A percentile compares a stretch with the other conserved stretches of the same genome.
Evolutionary conservation across 2,888 invertebrate genomes (phyloP).

Genomic region (Cheilosia vulpina): DNA sequence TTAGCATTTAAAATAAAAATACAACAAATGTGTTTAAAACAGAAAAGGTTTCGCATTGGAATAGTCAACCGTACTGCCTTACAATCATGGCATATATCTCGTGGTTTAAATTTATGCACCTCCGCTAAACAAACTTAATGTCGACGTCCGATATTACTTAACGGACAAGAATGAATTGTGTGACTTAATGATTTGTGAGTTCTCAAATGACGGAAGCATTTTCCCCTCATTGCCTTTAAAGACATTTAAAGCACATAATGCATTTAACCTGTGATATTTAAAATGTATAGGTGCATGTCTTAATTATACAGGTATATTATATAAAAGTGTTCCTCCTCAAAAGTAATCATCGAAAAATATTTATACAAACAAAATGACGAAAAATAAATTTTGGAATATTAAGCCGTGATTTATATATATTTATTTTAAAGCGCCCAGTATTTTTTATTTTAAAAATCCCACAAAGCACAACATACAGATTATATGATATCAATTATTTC

Average conservation of each 20-base stretch:
- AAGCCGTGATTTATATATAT: not conserved
- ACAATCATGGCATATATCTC: constrained; percentile 24
- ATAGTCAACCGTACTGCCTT: constrained; percentile 52
- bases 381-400: not conserved
- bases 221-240: no score
- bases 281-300: no score
- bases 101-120: constrained; percentile 26
- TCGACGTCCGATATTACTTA: constrained; percentile 7
- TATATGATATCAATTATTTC: constrained; percentile 72
- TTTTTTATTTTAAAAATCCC: constrained; percentile 25
- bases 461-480: constrained; percentile 36
- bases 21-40: not conserved
- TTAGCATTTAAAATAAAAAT: not conserved
- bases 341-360: not conserved
- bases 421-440: constrained; percentile 15
- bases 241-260: no score
- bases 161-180: constrained; percentile 32
- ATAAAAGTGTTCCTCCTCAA: not conserved
- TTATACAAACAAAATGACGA: not conserved
- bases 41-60: constrained; percentile 12
- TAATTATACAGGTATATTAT: no score
- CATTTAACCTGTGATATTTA: no score
- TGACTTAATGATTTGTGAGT: not conserved
- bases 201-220: no score
- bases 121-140: constrained; percentile 14